These are phyloP conservation scores for Eupithecia abbreviata DNA, from an alignment of 2,888 invertebrate genomes.

Conservation along the genomic window DNA sequence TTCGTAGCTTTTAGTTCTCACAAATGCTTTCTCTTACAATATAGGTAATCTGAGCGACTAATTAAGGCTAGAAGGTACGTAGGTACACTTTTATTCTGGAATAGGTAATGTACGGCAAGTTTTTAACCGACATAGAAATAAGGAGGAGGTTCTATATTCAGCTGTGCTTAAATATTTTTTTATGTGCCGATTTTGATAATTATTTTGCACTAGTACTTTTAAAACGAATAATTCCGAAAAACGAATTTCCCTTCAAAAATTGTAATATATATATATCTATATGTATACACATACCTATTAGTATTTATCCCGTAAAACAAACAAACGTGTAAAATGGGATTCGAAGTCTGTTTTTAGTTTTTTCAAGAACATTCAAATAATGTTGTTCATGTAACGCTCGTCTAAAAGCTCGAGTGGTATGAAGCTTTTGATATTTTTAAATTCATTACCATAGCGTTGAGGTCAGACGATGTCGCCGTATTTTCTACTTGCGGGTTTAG, in stretches of 20 bases:
- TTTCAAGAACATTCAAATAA: background rate
- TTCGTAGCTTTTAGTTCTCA: background rate
- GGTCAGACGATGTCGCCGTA: conserved; percentile 47
- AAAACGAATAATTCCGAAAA: too few relatives aligned
- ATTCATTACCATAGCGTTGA: conserved; percentile 52
- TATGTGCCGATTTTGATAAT: too few relatives aligned
- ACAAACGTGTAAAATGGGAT: too few relatives aligned
- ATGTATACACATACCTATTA: too few relatives aligned
- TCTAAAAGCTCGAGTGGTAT: conserved; percentile 37
- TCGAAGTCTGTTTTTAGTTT: too few relatives aligned
- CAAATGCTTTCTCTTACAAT: background rate
- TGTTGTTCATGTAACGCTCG: conserved; percentile 43
- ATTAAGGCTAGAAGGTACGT: background rate
- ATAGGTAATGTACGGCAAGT: background rate
- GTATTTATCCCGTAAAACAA: too few relatives aligned
- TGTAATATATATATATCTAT: too few relatives aligned
- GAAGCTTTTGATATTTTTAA: conserved; percentile 53
- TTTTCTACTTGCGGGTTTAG: conserved; percentile 51
- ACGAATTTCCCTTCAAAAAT: too few relatives aligned
- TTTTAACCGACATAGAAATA: background rate
- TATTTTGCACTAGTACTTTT: too few relatives aligned
- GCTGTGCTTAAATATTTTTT: too few relatives aligned
- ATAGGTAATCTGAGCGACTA: background rate
- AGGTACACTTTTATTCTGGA: background rate
- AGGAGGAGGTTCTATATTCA: too few relatives aligned